These are phyloP conservation scores for Pungitius pungitius DNA, from an alignment of 2,113 vertebrate genomes.

Conservation along the genomic window DNA sequence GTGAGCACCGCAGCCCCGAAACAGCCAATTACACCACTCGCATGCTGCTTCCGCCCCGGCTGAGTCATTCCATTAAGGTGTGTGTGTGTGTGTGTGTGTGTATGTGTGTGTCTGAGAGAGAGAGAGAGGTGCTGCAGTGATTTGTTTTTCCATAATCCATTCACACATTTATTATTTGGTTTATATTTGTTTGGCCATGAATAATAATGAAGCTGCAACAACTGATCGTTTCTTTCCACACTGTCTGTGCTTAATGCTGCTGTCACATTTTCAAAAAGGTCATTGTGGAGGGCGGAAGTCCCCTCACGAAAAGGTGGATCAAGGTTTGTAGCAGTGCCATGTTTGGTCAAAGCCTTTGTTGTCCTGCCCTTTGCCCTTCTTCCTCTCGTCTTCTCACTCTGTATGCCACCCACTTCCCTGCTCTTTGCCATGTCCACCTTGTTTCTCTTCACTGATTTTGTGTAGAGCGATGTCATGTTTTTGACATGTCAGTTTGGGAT, in stretches of 20 bases:
- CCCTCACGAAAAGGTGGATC: conserved; percentile 93
- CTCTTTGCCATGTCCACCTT: conserved; percentile 62
- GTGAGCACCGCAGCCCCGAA: conserved; percentile 77
- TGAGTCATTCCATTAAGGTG: conserved; percentile 50
- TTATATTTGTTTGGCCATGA: conserved; percentile 15
- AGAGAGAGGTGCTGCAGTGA: background rate
- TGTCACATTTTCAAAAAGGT: conserved; percentile 82
- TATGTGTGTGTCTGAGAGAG: background rate
- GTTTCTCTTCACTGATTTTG: conserved; percentile 63
- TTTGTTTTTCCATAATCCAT: conserved; percentile 23
- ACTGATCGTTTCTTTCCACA: conserved; percentile 43
- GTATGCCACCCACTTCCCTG: conserved; percentile 39
- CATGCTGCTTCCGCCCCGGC: conserved; percentile 33
- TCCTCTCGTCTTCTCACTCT: conserved; percentile 26
- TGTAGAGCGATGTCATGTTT: conserved; percentile 48
- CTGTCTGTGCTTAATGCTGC: conserved; percentile 55
- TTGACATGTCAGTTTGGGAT: conserved; percentile 60
- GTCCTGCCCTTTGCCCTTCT: background rate
- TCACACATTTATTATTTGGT: conserved; percentile 33
- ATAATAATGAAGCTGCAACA: conserved; percentile 27
- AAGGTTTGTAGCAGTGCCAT: conserved; percentile 85
- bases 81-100: conserved; percentile 8
- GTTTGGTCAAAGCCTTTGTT: conserved; percentile 49
- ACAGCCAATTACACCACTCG: conserved; percentile 50
- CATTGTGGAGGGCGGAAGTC: conserved; percentile 80